Conservation (phyloP, 2,113 vertebrate genomes). For the Raja brachyura region DNA sequence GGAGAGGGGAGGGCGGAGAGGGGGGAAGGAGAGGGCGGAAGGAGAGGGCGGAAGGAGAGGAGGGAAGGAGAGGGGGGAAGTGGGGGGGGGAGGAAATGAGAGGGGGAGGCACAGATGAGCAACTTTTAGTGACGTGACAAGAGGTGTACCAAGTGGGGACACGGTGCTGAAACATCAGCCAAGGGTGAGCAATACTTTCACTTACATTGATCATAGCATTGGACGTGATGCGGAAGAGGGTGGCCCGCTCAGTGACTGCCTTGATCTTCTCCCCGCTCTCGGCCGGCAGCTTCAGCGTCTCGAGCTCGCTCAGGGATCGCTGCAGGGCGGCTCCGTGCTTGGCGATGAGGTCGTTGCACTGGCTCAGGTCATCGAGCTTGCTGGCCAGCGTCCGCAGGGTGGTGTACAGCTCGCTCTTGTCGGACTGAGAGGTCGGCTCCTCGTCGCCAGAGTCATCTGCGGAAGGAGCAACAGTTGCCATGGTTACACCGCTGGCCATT, state of each 20-base stretch:
- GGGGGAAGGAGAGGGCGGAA: no score
- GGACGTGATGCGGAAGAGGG: conserved; percentile 95
- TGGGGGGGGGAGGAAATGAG: no score
- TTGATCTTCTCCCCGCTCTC: conserved; percentile 91
- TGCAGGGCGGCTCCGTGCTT: conserved; percentile 93
- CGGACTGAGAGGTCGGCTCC: conserved; percentile 74
- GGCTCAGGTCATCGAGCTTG: conserved; percentile 90
- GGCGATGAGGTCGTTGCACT: conserved; percentile 88
- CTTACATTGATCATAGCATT: conserved; percentile 97
- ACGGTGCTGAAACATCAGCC: no score
- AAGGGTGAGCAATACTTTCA: conserved; percentile 30
- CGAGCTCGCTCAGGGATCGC: conserved; percentile 88
- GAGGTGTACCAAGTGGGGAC: no score
- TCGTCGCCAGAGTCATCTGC: conserved; percentile 96
- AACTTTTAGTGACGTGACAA: not conserved
- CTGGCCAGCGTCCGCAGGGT: conserved; percentile 78
- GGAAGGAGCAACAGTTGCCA: conserved; percentile 26
- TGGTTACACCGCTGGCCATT: not conserved
- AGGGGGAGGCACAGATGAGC: not conserved
- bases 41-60: no score
- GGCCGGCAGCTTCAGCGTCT: conserved; percentile 70
- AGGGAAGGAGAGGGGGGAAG: no score
- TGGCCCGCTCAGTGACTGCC: conserved; percentile 84
- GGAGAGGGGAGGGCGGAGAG: no score
- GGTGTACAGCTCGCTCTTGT: conserved; percentile 79